Percentiles rank a stretch among this genome's conserved stretches.
phyloP scores from a whole-genome alignment of 30 jellyfish, hydroid and myxozoan species.

The Thelohanellus kitauei region DNA sequence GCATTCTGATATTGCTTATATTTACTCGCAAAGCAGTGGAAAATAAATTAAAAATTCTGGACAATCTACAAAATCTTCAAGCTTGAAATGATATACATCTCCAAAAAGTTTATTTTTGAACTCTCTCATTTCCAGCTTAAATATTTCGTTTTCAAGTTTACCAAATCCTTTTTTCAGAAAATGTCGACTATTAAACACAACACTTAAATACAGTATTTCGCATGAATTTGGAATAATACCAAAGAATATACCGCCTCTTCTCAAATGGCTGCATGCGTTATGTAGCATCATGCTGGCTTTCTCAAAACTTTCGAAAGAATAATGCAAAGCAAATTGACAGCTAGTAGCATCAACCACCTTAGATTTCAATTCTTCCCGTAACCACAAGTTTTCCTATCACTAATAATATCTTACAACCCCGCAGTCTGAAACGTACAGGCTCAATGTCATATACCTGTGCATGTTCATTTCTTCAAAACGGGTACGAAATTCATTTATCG shows the following conservation, averaged over 20 bases:
- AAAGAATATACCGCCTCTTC: slow-evolving; percentile 71
- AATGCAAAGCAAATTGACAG: slow-evolving; percentile 89
- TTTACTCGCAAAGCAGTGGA: slow-evolving; percentile 60
- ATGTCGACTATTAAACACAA: neutral
- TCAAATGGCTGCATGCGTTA: slow-evolving; percentile 66
- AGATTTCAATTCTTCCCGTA: neutral
- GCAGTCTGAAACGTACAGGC: too few species aligned
- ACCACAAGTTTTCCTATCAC: neutral
- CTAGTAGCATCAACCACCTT: slow-evolving; percentile 13
- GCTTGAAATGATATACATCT: slow-evolving; percentile 38
- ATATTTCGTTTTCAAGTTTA: neutral
- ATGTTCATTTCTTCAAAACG: too few species aligned
- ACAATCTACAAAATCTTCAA: slow-evolving; percentile 82
- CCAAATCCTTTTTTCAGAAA: neutral
- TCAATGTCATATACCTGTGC: too few species aligned
- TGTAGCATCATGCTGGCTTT: slow-evolving; percentile 60
- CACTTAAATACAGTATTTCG: slow-evolving; percentile 45
- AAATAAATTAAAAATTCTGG: slow-evolving; percentile 74
- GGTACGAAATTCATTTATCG: too few species aligned
- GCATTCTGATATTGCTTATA: slow-evolving; percentile 14
- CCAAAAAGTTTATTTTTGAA: slow-evolving; percentile 57
- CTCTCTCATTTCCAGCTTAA: neutral
- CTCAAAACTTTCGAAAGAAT: slow-evolving; percentile 44
- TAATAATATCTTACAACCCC: too few species aligned
- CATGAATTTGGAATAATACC: slow-evolving; percentile 90